A percentile compares a stretch with the other conserved stretches of the same genome.
Conservation (phyloP, 2,797 vertebrate genomes). For the Picus viridis region DNA sequence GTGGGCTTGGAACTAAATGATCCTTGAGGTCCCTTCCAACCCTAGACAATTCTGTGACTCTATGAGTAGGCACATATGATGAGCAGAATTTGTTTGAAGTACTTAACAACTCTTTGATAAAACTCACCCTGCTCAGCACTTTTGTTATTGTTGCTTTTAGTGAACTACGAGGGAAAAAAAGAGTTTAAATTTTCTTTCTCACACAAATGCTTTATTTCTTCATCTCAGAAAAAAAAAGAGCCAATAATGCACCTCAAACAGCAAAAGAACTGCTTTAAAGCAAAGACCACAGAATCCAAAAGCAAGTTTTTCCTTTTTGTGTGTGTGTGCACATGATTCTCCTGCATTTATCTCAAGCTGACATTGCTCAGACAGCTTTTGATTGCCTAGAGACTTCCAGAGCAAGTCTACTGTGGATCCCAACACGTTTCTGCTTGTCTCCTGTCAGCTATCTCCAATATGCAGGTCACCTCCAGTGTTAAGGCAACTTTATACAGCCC, state of each 20-base stretch:
- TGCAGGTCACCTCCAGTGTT: background rate
- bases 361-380: background rate
- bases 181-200: background rate
- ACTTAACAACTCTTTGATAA: background rate
- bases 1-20: too few relatives aligned
- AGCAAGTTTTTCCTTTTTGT: background rate
- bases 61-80: background rate
- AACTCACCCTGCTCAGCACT: background rate
- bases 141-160: background rate
- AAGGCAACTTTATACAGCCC: background rate
- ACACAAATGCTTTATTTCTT: background rate
- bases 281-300: background rate
- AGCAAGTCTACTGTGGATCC: background rate
- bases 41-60: too few relatives aligned
- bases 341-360: background rate
- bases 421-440: background rate
- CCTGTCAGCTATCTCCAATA: background rate
- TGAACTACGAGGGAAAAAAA: background rate
- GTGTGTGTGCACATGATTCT: rapidly evolving
- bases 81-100: background rate
- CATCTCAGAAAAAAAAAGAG: background rate
- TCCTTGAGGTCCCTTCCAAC: too few relatives aligned
- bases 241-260: background rate
- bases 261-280: background rate
- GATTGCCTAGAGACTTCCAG: background rate